A percentile compares a stretch with the other conserved stretches of the same genome.
Evolutionary conservation across 1,140 invertebrate genomes (phyloP).

Genomic region (Epicauta chinensis): DNA sequence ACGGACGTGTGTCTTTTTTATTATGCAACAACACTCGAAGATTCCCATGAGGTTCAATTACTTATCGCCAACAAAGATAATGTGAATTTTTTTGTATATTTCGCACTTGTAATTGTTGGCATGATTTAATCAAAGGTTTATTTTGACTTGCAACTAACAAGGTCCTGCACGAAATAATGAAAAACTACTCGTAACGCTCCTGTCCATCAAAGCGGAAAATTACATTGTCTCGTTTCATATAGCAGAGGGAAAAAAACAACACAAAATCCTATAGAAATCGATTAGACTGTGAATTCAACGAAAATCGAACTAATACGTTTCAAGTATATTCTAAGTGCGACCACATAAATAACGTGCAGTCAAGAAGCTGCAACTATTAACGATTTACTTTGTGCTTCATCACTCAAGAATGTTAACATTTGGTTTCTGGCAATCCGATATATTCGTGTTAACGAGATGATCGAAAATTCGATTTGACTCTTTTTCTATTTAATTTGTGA

Average conservation of each 20-base stretch:
- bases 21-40: no score
- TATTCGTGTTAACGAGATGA: constrained; percentile 12
- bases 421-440: constrained; percentile 34
- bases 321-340: constrained; percentile 20
- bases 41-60: no score
- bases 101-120: constrained; percentile 20
- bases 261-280: constrained; percentile 6
- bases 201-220: constrained; percentile 39
- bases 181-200: constrained; percentile 26
- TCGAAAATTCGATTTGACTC: constrained; percentile 22
- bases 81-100: no score
- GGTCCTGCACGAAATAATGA: constrained; percentile 21
- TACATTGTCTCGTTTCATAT: constrained; percentile 38
- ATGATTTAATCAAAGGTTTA: constrained; percentile 19
- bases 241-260: constrained; percentile 25
- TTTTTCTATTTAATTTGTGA: constrained; percentile 24
- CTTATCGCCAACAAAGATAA: no score
- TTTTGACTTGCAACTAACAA: constrained; percentile 25
- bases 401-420: constrained; percentile 37
- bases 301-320: constrained; percentile 12
- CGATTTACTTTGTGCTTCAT: constrained; percentile 37
- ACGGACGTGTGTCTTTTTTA: no score
- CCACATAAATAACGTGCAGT: constrained; percentile 30
- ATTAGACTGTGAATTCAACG: constrained; percentile 23
- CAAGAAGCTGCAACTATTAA: constrained; percentile 35